Conservation (phyloP, 2,797 vertebrate species). For the Acanthurus leucopareius region DNA sequence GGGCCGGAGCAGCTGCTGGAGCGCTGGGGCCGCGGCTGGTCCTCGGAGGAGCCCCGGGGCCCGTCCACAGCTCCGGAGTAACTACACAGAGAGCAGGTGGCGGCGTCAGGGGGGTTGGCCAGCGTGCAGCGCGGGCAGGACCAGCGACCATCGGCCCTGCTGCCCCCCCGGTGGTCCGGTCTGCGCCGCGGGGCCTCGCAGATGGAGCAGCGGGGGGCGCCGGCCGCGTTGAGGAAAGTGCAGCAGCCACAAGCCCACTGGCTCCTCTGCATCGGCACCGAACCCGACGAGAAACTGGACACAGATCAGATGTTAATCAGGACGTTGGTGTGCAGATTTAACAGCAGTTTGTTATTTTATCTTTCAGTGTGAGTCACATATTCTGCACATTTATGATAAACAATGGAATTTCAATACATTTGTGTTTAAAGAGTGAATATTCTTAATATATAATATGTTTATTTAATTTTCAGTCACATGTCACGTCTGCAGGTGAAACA, state of each 20-base stretch:
- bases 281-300: constrained; percentile 76
- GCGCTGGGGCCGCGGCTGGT: constrained; percentile 50
- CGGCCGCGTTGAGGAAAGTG: constrained; percentile 89
- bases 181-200: constrained; percentile 89
- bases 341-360: too few species aligned
- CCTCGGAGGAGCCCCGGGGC: rapidly evolving
- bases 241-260: constrained; percentile 92
- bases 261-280: constrained; percentile 81
- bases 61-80: constrained; percentile 13
- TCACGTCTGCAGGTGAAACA: too few species aligned
- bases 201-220: constrained; percentile 90
- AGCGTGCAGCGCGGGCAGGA: constrained; percentile 90
- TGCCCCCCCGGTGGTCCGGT: constrained; percentile 82
- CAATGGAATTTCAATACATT: too few species aligned
- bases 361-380: too few species aligned
- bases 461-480: too few species aligned
- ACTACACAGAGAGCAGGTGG: constrained; percentile 87
- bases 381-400: too few species aligned
- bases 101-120: constrained; percentile 83
- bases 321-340: too few species aligned
- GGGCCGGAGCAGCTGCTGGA: constrained; percentile 67
- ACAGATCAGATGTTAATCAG: too few species aligned
- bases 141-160: constrained; percentile 85
- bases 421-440: too few species aligned
- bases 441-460: too few species aligned